phyloP scores from a whole-genome alignment of 1,140 invertebrate genomes.

The Battus philenor region DNA sequence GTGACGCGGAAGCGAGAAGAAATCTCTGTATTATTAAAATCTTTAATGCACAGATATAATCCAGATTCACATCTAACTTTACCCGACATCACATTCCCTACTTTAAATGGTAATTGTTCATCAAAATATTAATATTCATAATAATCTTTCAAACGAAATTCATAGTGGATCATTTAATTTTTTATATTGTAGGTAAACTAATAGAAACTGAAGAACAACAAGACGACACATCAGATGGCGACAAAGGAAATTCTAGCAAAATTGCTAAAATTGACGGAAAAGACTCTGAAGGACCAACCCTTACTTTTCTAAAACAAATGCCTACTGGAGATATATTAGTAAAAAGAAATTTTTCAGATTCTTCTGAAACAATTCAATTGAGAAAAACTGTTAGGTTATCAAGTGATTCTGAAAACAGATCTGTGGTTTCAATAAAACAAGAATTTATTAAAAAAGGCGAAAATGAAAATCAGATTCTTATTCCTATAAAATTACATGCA shows the following conservation, averaged over 20 bases:
- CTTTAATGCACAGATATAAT: slow-evolving; percentile 80
- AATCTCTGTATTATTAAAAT: slow-evolving; percentile 83
- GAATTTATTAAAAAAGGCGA: slow-evolving; percentile 58
- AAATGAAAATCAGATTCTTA: slow-evolving; percentile 62
- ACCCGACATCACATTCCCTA: slow-evolving; percentile 81
- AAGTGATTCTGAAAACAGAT: slow-evolving; percentile 63
- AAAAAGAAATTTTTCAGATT: slow-evolving; percentile 54
- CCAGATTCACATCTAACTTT: slow-evolving; percentile 75
- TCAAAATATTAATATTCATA: not conserved
- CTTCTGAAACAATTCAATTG: slow-evolving; percentile 56
- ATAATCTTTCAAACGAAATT: not conserved
- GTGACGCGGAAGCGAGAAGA: slow-evolving; percentile 88
- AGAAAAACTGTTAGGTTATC: slow-evolving; percentile 62
- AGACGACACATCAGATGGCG: slow-evolving; percentile 54
- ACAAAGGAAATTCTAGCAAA: slow-evolving; percentile 59
- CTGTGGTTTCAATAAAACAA: slow-evolving; percentile 58
- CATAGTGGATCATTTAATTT: too few relatives aligned
- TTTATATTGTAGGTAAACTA: slow-evolving; percentile 62
- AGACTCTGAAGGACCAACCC: slow-evolving; percentile 44
- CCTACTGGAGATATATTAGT: slow-evolving; percentile 60
- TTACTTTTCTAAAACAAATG: slow-evolving; percentile 61
- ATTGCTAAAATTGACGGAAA: slow-evolving; percentile 42
- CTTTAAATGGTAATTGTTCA: slow-evolving; percentile 78
- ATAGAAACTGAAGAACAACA: slow-evolving; percentile 63
- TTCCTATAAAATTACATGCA: slow-evolving; percentile 55